Evolutionary conservation across 2,113 vertebrate species (phyloP).

Genomic region (Odobenus rosmarus): DNA sequence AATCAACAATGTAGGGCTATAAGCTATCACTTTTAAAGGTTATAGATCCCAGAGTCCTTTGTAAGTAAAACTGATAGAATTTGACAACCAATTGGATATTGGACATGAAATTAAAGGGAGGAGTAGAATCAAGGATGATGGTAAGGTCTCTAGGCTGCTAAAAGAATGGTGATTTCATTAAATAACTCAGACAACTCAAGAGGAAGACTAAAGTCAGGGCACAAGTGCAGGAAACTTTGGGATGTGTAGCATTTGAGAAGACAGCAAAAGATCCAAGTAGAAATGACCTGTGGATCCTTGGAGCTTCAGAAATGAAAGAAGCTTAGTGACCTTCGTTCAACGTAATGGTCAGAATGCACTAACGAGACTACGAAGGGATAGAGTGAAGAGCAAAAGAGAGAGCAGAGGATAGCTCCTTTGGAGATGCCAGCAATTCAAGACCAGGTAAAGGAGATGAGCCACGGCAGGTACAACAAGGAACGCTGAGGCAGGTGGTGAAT

Average conservation of each 20-base stretch:
- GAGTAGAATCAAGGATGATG: not conserved
- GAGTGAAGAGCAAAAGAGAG: not conserved
- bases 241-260: not conserved
- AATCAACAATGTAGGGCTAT: not conserved
- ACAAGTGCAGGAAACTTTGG: not conserved
- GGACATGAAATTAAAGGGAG: not conserved
- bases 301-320: not conserved
- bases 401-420: not conserved
- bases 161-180: not conserved
- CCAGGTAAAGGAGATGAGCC: not conserved
- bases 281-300: not conserved
- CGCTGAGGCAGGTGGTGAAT: not conserved
- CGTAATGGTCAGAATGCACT: not conserved
- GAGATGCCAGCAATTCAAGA: not conserved
- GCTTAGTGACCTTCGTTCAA: not conserved
- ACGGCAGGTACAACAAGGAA: not conserved
- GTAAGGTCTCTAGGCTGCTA: not conserved
- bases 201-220: not conserved
- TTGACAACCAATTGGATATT: not conserved
- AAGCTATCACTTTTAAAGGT: not conserved
- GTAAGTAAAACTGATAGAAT: not conserved
- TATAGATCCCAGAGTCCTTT: not conserved
- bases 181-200: not conserved
- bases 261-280: not conserved
- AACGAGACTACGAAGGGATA: not conserved